Evolutionary conservation across 1,140 invertebrate genomes (phyloP).

Genomic region (Steinernema khuongi): DNA sequence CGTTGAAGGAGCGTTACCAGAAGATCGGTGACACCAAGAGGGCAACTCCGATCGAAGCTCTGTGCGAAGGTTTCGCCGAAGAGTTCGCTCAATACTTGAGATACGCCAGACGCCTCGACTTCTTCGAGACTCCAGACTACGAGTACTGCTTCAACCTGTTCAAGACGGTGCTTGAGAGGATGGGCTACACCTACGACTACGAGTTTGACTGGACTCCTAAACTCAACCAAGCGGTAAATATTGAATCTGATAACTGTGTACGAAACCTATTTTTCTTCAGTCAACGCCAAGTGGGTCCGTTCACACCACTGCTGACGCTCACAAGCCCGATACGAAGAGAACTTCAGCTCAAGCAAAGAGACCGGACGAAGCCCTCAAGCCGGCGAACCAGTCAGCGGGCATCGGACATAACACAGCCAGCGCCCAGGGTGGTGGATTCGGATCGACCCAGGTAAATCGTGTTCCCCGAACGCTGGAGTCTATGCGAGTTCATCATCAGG

Average conservation of each 20-base stretch:
- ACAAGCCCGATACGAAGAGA: slow-evolving; percentile 34
- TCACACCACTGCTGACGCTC: slow-evolving; percentile 38
- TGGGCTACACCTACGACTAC: slow-evolving; percentile 54
- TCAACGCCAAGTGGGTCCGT: slow-evolving; percentile 55
- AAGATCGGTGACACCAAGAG: slow-evolving; percentile 99
- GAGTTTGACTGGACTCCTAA: slow-evolving; percentile 59
- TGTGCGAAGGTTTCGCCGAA: slow-evolving; percentile 88
- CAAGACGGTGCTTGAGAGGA: slow-evolving; percentile 53
- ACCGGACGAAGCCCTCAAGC: slow-evolving; percentile 42
- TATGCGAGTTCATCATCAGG: slow-evolving; percentile 31
- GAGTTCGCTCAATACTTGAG: slow-evolving; percentile 89
- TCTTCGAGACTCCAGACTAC: slow-evolving; percentile 99
- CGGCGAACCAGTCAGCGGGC: slow-evolving; percentile 26
- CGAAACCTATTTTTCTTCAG: slow-evolving; percentile 41
- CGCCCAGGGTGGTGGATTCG: slow-evolving; percentile 41
- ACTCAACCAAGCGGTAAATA: slow-evolving; percentile 51
- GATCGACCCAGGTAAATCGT: slow-evolving; percentile 47
- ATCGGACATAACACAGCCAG: slow-evolving; percentile 14
- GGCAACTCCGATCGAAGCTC: slow-evolving; percentile 88
- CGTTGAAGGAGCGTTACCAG: slow-evolving; percentile 97
- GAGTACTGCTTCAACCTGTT: slow-evolving; percentile 69
- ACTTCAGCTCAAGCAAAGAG: slow-evolving; percentile 33
- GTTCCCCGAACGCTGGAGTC: neutral
- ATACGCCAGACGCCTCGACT: slow-evolving; percentile 92
- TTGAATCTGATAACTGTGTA: neutral